Conservation (phyloP, 1,140 invertebrate genomes). For the Pachyrhynchus sulphureomaculatus region DNA sequence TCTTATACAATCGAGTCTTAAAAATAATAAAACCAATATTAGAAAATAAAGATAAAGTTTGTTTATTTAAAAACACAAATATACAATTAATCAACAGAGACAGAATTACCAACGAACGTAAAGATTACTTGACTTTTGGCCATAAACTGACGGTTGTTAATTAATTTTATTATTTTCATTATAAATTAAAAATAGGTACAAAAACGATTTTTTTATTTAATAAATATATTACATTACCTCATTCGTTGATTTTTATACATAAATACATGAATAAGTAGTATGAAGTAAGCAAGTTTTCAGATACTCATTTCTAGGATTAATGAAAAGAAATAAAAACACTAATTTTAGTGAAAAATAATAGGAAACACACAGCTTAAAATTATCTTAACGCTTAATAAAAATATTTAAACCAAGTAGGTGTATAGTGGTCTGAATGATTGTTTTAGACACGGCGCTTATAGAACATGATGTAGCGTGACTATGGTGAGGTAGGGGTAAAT, state of each 20-base stretch:
- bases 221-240: constrained; percentile 25
- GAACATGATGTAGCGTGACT: too few relatives aligned
- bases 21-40: too few relatives aligned
- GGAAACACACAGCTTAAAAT: neutral
- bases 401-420: too few relatives aligned
- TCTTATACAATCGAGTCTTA: too few relatives aligned
- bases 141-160: constrained; percentile 22
- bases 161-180: constrained; percentile 27
- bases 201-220: constrained; percentile 28
- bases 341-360: neutral
- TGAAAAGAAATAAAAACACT: neutral
- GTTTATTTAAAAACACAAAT: too few relatives aligned
- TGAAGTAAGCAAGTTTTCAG: neutral
- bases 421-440: too few relatives aligned
- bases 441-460: too few relatives aligned
- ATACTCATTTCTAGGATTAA: neutral
- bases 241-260: constrained; percentile 24
- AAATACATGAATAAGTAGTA: constrained; percentile 7
- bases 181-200: constrained; percentile 21
- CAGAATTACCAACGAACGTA: too few relatives aligned
- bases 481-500: too few relatives aligned
- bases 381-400: too few relatives aligned
- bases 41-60: too few relatives aligned
- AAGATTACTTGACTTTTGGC: neutral
- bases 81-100: too few relatives aligned